A percentile compares a stretch with the other conserved stretches of the same genome.
These are phyloP conservation scores for Orthosia incerta DNA, from an alignment of 2,888 invertebrate genomes.

Conservation along the genomic window DNA sequence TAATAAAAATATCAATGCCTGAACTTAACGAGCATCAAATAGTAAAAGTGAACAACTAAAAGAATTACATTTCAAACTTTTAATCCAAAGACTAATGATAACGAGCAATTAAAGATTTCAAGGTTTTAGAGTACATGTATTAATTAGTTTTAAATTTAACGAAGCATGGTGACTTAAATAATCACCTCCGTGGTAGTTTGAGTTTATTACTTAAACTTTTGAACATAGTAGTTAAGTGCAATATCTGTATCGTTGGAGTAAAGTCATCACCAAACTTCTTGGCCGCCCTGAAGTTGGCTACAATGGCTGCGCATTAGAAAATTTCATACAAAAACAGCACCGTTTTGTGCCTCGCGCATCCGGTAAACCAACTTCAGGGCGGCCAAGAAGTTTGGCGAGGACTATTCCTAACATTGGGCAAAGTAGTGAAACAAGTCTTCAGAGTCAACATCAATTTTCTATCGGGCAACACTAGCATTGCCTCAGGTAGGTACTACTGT, in stretches of 20 bases:
- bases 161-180: slow-evolving; percentile 48
- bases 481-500: neutral
- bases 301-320: too few species aligned
- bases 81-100: slow-evolving; percentile 30
- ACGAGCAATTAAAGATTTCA: slow-evolving; percentile 49
- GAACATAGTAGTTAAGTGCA: too few species aligned
- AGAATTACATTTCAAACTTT: slow-evolving; percentile 46
- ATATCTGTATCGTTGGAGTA: too few species aligned
- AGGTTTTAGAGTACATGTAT: slow-evolving; percentile 49
- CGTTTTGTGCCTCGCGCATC: too few species aligned
- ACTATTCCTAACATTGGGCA: too few species aligned
- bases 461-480: neutral
- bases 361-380: too few species aligned
- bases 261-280: too few species aligned
- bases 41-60: slow-evolving; percentile 54
- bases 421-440: too few species aligned
- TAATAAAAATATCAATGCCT: slow-evolving; percentile 69
- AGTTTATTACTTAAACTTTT: too few species aligned
- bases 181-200: slow-evolving; percentile 3
- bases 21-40: slow-evolving; percentile 60
- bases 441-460: slow-evolving; percentile 3
- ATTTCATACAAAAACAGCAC: too few species aligned
- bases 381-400: too few species aligned
- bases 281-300: too few species aligned
- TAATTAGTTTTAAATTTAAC: slow-evolving; percentile 55